Conservation (phyloP, 2,113 vertebrate genomes). For the Vombatus ursinus region DNA sequence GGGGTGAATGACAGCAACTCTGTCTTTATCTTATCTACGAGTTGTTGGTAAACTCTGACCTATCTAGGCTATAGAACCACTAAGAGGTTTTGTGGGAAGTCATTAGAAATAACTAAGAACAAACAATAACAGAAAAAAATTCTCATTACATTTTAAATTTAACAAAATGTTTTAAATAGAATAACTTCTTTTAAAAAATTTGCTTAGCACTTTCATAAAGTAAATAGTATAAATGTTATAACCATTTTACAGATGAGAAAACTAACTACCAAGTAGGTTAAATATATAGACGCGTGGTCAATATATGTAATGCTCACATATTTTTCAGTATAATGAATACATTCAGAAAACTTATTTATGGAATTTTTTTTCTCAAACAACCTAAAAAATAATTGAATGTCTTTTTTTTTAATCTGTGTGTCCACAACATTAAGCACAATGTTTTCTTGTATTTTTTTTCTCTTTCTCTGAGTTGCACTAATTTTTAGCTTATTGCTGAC, state of each 20-base stretch:
- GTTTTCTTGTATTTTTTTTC: constrained; percentile 2
- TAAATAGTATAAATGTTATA: not conserved
- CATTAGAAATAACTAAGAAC: not conserved
- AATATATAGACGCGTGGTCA: not conserved
- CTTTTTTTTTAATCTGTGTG: not conserved
- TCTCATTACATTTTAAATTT: not conserved
- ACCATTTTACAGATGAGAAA: not conserved
- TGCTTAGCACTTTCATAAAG: not conserved
- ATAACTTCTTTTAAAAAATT: not conserved
- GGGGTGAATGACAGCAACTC: not conserved
- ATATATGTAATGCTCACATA: not conserved
- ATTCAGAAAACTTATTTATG: no score
- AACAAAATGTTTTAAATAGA: not conserved
- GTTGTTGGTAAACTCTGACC: not conserved
- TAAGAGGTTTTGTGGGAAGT: not conserved
- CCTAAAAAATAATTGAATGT: constrained; percentile 27
- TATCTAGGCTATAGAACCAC: not conserved
- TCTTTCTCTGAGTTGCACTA: constrained; percentile 42
- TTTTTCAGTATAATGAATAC: no score
- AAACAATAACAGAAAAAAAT: not conserved
- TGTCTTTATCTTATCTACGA: not conserved
- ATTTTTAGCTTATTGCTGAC: constrained; percentile 49
- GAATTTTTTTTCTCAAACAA: constrained; percentile 32
- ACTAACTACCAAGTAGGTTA: not conserved
- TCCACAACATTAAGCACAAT: not conserved